These are phyloP conservation scores for Rhagonycha fulva DNA, from an alignment of 2,888 invertebrate genomes.

Conservation along the genomic window DNA sequence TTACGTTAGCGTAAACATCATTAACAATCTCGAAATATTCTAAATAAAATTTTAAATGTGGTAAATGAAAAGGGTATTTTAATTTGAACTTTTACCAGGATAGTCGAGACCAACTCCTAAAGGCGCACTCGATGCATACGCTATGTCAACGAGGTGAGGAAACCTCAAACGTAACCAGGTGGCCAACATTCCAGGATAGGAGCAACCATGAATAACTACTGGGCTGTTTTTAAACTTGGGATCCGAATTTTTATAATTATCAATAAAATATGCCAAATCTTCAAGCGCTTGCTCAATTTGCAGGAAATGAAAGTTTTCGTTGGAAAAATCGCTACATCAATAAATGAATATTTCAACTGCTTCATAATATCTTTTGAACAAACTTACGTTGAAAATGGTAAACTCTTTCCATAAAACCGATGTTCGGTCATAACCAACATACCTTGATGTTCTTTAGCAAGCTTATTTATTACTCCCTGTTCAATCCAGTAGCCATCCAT, in stretches of 20 bases:
- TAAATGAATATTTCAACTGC: background rate
- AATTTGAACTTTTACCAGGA: background rate
- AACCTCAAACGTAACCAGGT: slow-evolving; percentile 63
- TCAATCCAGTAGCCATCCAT: slow-evolving; percentile 63
- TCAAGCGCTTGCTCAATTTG: background rate
- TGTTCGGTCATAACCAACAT: slow-evolving; percentile 78
- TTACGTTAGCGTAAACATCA: slow-evolving; percentile 4
- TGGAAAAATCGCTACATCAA: background rate
- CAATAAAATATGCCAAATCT: background rate
- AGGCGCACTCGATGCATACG: slow-evolving; percentile 64
- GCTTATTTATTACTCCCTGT: slow-evolving; percentile 65
- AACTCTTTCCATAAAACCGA: slow-evolving; percentile 78
- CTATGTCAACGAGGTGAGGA: slow-evolving; percentile 62
- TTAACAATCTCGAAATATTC: slow-evolving; percentile 2
- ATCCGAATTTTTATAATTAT: background rate
- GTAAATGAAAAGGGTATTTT: background rate
- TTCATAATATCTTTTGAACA: slow-evolving; percentile 1
- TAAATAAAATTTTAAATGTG: background rate
- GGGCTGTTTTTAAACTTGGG: background rate
- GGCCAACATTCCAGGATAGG: slow-evolving; percentile 64
- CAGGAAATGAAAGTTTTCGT: background rate
- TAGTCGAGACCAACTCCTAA: slow-evolving; percentile 4
- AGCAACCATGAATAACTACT: slow-evolving; percentile 61
- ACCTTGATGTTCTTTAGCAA: slow-evolving; percentile 63
- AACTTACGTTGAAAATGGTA: slow-evolving; percentile 58